These are phyloP conservation scores for Lochmaea capreae DNA, from an alignment of 2,888 invertebrate genomes.

Conservation along the genomic window DNA sequence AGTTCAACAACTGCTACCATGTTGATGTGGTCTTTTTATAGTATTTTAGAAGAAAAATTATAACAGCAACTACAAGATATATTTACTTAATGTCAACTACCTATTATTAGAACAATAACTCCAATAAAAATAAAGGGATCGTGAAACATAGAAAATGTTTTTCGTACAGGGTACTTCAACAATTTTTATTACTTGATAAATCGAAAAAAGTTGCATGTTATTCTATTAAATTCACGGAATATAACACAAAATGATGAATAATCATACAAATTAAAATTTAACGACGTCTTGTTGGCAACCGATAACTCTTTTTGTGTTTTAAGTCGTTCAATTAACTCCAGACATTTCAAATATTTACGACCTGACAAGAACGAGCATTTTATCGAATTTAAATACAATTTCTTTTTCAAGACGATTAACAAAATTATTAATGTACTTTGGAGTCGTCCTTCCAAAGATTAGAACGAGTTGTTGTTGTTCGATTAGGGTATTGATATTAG, in stretches of 20 bases:
- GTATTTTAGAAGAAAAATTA: too few relatives aligned
- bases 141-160: too few relatives aligned
- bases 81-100: too few relatives aligned
- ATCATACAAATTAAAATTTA: conserved; percentile 26
- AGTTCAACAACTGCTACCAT: too few relatives aligned
- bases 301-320: conserved; percentile 34
- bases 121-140: too few relatives aligned
- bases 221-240: not conserved
- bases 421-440: conserved; percentile 36
- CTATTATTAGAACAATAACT: too few relatives aligned
- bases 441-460: conserved; percentile 42
- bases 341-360: conserved; percentile 37
- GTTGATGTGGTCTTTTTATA: too few relatives aligned
- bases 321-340: conserved; percentile 27
- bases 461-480: conserved; percentile 39
- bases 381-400: conserved; percentile 35
- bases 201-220: too few relatives aligned
- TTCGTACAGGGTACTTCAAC: too few relatives aligned
- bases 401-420: conserved; percentile 33
- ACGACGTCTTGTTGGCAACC: conserved; percentile 20
- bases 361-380: conserved; percentile 28
- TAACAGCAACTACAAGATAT: too few relatives aligned
- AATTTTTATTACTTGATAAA: too few relatives aligned
- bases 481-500: conserved; percentile 17
- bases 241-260: not conserved